phyloP scores from a whole-genome alignment of 2,113 vertebrate species.

The Microtus montanus region DNA sequence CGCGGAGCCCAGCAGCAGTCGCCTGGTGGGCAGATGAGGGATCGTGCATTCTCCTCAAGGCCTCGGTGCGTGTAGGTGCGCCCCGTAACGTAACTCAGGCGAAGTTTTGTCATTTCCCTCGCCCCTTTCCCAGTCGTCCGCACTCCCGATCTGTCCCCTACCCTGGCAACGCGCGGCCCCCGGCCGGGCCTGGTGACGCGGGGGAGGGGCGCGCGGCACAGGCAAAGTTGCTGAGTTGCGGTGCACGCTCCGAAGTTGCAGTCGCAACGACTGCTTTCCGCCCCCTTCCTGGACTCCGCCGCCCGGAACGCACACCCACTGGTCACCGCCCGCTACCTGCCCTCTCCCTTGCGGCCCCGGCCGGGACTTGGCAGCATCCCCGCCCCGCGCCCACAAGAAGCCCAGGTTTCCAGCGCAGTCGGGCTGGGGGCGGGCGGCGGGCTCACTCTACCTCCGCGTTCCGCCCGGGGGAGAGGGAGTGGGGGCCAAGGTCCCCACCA shows the following conservation, averaged over 20 bases:
- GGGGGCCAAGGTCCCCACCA: not conserved
- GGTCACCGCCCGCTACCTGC: constrained; percentile 63
- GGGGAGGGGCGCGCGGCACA: constrained; percentile 68
- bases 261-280: constrained; percentile 59
- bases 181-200: constrained; percentile 18
- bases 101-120: not conserved
- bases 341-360: constrained; percentile 39
- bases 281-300: constrained; percentile 64
- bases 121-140: not conserved
- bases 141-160: not conserved
- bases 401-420: constrained; percentile 67
- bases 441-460: constrained; percentile 15
- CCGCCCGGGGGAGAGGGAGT: not conserved
- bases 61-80: not conserved
- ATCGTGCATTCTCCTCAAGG: not conserved
- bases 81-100: not conserved
- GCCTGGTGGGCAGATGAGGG: not conserved
- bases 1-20: not conserved
- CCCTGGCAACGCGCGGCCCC: constrained; percentile 18
- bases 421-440: constrained; percentile 50
- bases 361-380: constrained; percentile 55
- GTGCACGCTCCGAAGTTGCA: constrained; percentile 65
- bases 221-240: constrained; percentile 69
- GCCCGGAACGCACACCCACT: constrained; percentile 42
- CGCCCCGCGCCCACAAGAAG: constrained; percentile 45